These are phyloP conservation scores for Hedychridium roseum DNA, from an alignment of 2,888 invertebrate species.

Conservation along the genomic window DNA sequence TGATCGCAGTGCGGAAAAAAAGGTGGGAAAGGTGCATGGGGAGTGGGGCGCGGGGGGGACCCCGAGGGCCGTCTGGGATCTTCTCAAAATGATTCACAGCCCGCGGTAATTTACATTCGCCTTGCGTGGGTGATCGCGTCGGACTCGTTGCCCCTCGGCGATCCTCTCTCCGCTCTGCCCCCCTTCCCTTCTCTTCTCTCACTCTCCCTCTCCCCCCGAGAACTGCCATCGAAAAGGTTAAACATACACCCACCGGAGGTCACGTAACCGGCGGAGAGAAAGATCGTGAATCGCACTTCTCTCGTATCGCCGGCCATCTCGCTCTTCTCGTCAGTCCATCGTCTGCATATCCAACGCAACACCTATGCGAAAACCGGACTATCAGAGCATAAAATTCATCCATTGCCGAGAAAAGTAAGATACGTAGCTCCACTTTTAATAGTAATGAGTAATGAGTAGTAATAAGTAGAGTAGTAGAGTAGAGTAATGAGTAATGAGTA, in stretches of 20 bases:
- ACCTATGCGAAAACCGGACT: too few relatives aligned
- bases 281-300: conserved; percentile 30
- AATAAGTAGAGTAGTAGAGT: too few relatives aligned
- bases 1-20: conserved; percentile 12
- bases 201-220: conserved; percentile 32
- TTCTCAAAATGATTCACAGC: conserved; percentile 61
- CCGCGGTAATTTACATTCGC: conserved; percentile 63
- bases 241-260: conserved; percentile 59
- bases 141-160: too few relatives aligned
- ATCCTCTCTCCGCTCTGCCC: conserved; percentile 12
- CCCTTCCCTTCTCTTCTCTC: conserved; percentile 2
- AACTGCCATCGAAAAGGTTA: conserved; percentile 57
- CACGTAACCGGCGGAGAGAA: conserved; percentile 46
- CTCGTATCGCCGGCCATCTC: not conserved
- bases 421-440: too few relatives aligned
- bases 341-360: too few relatives aligned
- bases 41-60: conserved; percentile 16
- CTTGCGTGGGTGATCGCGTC: too few relatives aligned
- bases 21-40: conserved; percentile 2
- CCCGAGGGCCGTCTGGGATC: conserved; percentile 47
- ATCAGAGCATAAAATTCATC: too few relatives aligned
- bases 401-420: too few relatives aligned
- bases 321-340: too few relatives aligned
- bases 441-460: too few relatives aligned
- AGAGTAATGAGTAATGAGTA: too few relatives aligned